Evolutionary conservation across 2,797 vertebrate species (phyloP), one percentile per base, ranked within the genome.

Genomic region (Cyclura pinguis): DNA sequence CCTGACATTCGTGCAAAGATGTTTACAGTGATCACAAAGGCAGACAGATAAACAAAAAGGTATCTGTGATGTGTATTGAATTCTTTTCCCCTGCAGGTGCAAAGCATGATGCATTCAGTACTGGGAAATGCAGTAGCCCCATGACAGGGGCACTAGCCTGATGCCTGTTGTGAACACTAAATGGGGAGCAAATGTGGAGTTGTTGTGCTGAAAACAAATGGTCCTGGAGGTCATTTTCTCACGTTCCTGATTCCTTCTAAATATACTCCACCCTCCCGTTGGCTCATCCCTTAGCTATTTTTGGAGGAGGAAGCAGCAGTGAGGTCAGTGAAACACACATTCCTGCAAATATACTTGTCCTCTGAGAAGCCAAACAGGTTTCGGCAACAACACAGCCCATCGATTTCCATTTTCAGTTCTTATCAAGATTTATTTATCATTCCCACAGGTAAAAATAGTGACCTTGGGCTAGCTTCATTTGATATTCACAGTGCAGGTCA

Each of bases 361-460:
- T 92, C 72, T 42, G 27, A 50, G 90, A 87, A 82, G n/a, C 92
- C 52, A 88, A 85, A 64, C 89, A 38, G 47, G 32, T 84, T 85
- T 84, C 88, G 4, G 89, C 87, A 93, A 77, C 74, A n/a, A 78
- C 16, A 55, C 0, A 52, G 93, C 90, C 67, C 91, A 95, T 92
- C 85, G 92, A 95, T 94, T 95, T 94, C 91, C 94, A 92, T 94
- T 95, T 93, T 94, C n/a, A 90, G 94, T 93, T 95, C 94, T 93
- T 94, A 95, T 96, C 95, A 93, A 94, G 95, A 94, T 95, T 95
- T 95, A 95, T 95, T 93, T 93, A 92, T 89, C 89, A 93, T 93
- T 91, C 93, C 94, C 95, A 91, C 93, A 95, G 96, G 95, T 95
- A 93, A 92, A 90, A 91, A 94, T 84, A 91, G 94, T 91, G 95